Conservation (phyloP, 2,797 vertebrate genomes). For the Petrocephalus sullivani region DNA sequence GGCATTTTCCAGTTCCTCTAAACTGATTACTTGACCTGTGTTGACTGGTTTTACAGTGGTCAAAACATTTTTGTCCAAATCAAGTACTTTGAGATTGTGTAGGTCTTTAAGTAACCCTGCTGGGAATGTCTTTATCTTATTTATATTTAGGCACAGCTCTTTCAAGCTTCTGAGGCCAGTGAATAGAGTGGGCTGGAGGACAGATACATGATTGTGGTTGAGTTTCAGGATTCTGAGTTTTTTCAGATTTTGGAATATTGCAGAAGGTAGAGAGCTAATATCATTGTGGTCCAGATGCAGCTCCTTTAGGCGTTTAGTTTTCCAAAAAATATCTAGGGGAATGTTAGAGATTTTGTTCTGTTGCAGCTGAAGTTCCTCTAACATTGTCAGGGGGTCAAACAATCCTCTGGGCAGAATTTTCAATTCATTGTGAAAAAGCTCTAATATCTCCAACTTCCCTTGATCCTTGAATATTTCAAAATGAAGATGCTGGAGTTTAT, state of each 20-base stretch:
- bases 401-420: conserved; percentile 35
- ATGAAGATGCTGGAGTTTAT: conserved; percentile 43
- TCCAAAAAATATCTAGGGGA: conserved; percentile 39
- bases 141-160: conserved; percentile 45
- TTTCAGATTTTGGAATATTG: conserved; percentile 39
- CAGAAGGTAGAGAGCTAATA: conserved; percentile 36
- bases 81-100: conserved; percentile 34
- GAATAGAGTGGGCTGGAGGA: conserved; percentile 40
- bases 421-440: conserved; percentile 52
- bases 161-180: conserved; percentile 35
- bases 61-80: conserved; percentile 47
- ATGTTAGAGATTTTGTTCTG: conserved; percentile 46
- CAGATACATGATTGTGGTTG: conserved; percentile 40
- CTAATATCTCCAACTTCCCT: conserved; percentile 39
- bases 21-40: not conserved
- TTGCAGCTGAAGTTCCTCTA: conserved; percentile 53
- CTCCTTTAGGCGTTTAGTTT: conserved; percentile 38
- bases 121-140: conserved; percentile 42
- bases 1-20: conserved; percentile 21
- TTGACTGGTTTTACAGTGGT: conserved; percentile 23
- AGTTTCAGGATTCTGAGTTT: conserved; percentile 40
- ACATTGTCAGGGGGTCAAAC: conserved; percentile 40
- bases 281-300: conserved; percentile 48
- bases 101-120: conserved; percentile 36
- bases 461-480: conserved; percentile 38